Percentiles rank a stretch among this genome's conserved stretches.
Evolutionary conservation across 1,140 invertebrate genomes (phyloP).

Genomic region (Mylabris phalerata): DNA sequence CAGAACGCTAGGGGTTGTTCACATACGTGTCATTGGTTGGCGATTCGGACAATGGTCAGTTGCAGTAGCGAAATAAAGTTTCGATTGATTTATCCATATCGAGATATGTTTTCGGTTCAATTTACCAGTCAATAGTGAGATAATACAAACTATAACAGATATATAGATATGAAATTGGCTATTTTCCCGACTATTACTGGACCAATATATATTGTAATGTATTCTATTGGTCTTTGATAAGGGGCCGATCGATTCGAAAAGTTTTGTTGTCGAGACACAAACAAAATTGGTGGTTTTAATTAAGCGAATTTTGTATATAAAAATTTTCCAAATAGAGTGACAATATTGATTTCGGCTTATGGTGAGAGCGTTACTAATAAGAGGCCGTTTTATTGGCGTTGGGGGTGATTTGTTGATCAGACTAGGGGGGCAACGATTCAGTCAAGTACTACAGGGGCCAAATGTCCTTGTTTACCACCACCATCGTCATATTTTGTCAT

Average conservation of each 20-base stretch:
- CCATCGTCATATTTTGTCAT: too few species aligned
- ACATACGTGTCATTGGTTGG: constrained; percentile 13
- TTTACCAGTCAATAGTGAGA: constrained; percentile 7
- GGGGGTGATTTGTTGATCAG: too few species aligned
- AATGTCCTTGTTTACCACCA: too few species aligned
- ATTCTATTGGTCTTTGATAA: constrained; percentile 12
- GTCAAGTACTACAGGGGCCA: too few species aligned
- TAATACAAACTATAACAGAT: constrained; percentile 10
- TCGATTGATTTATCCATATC: not conserved
- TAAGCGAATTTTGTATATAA: not conserved
- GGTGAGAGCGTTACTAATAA: too few species aligned
- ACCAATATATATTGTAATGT: constrained; percentile 20
- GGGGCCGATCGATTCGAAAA: constrained; percentile 2
- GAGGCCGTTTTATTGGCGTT: too few species aligned
- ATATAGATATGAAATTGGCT: constrained; percentile 18
- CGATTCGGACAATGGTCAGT: constrained; percentile 20
- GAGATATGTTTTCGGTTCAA: constrained; percentile 1
- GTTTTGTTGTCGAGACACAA: constrained; percentile 3
- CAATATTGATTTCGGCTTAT: too few species aligned
- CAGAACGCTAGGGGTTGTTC: constrained; percentile 7
- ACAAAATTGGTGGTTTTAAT: not conserved
- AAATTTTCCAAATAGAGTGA: too few species aligned
- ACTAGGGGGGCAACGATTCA: too few species aligned
- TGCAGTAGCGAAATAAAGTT: not conserved
- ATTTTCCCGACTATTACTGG: constrained; percentile 17